Percentiles rank a stretch among this genome's conserved stretches.
Conservation (phyloP, 2,113 vertebrate species). For the Osmerus eperlanus region DNA sequence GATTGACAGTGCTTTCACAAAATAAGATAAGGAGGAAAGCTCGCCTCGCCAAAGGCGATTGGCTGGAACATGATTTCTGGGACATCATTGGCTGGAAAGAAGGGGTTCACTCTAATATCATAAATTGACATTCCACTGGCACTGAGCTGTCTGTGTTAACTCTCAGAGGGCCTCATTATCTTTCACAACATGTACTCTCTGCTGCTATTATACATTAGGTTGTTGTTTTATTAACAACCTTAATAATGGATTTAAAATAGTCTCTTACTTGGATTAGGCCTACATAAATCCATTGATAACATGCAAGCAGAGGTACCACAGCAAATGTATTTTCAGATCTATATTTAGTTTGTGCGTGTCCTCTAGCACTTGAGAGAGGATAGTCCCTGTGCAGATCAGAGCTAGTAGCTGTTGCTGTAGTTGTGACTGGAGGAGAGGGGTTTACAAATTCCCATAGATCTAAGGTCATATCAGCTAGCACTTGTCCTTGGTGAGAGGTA, state of each 20-base stretch:
- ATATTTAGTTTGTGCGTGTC: not conserved
- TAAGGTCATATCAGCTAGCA: conserved; percentile 13
- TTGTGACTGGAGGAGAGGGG: not conserved
- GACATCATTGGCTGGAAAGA: too few species aligned
- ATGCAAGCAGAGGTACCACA: too few species aligned
- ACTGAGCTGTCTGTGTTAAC: not conserved
- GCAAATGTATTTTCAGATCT: too few species aligned
- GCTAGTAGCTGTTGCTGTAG: not conserved
- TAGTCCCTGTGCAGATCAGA: not conserved
- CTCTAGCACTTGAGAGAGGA: not conserved
- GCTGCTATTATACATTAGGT: not conserved
- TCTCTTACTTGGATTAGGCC: not conserved
- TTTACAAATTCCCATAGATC: not conserved
- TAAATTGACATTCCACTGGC: not conserved
- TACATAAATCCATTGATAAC: too few species aligned
- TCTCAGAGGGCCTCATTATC: not conserved
- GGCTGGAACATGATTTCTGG: too few species aligned
- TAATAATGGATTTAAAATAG: not conserved
- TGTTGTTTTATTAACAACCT: not conserved
- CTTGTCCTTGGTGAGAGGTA: conserved; percentile 27
- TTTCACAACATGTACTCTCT: not conserved
- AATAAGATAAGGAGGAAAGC: too few species aligned
- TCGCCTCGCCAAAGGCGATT: too few species aligned
- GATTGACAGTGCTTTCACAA: too few species aligned
- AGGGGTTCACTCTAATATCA: too few species aligned